These are phyloP conservation scores for Lordiphosa stackelbergi DNA, from an alignment of 1,140 invertebrate genomes.

Conservation along the genomic window DNA sequence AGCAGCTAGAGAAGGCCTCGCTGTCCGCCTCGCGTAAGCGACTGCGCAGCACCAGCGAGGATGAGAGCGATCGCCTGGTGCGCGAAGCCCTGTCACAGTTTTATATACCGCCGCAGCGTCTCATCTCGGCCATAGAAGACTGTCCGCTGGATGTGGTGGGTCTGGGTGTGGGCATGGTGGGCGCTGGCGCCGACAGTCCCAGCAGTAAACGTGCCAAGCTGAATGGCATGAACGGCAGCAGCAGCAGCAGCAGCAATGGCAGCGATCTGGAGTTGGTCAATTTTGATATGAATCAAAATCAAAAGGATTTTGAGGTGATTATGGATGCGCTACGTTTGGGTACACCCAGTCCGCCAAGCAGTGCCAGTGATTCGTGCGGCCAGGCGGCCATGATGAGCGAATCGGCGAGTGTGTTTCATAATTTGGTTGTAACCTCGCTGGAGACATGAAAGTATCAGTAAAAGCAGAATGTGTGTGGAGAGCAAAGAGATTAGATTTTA, in stretches of 20 bases:
- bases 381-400: conserved; percentile 85
- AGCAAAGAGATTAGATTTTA: conserved; percentile 6
- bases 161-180: conserved; percentile 31
- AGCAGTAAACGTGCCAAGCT: conserved; percentile 42
- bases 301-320: conserved; percentile 77
- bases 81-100: conserved; percentile 83
- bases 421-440: conserved; percentile 82
- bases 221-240: not conserved
- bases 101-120: conserved; percentile 84
- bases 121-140: conserved; percentile 84
- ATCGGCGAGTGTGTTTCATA: conserved; percentile 83
- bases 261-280: conserved; percentile 73
- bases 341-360: conserved; percentile 76
- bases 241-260: not conserved
- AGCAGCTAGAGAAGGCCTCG: conserved; percentile 72
- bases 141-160: conserved; percentile 70
- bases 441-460: conserved; percentile 80
- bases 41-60: conserved; percentile 78
- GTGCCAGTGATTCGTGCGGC: conserved; percentile 79
- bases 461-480: not conserved
- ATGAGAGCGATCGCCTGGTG: conserved; percentile 81
- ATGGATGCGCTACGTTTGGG: conserved; percentile 77
- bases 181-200: conserved; percentile 26
- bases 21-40: conserved; percentile 67
- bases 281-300: conserved; percentile 76